Base-by-base conservation (phyloP, 2,113 vertebrate species). In the Poeciliopsis turrubarensis region DNA sequence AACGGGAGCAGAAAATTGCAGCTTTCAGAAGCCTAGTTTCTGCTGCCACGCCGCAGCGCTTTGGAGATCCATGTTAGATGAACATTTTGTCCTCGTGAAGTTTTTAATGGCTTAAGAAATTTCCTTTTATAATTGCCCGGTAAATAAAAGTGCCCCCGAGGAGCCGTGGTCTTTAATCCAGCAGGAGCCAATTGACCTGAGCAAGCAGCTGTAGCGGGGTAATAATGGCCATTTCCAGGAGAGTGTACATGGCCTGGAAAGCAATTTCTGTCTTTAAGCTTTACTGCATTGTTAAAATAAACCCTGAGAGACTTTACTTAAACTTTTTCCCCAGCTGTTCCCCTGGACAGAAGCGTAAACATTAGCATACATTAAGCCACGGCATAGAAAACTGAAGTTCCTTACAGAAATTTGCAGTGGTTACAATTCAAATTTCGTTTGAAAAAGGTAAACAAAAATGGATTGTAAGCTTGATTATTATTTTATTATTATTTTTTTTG, bases 121-220 rank as follows among this genome's bases (percentile, higher is more conserved):
- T 27, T 31, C 37, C 68, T 26, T 32, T 78, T 78, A 64, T 86
- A 85, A 81, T 82, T 84, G 68, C 30, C 25, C 7, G 29, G 44
- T 80, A 86, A 91, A 83, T 83, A 84, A 79, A 68, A 77, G 51
- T 47, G 54, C 60, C 77, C 78, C 78, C 2, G 1, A 75, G 81
- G 81, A 77, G 73, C 79, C 63, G 68, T 66, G 25, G n/a, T 75
- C 71, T 68, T 68, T 76, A 73, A 81, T 82, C 79, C 64, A 70
- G 25, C 66, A 76, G 77, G 70, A 79, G 65, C 77, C 44, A 78
- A 80, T 65, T 86, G 83, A 85, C 84, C 83, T 67, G 73, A 90
- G 75, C 75, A 70, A 85, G 86, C 84, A 84, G 32, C 74, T 72
- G 67, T 64, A 9, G 75, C 70, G 51, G 70, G 69, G 72, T 81